phyloP scores from a whole-genome alignment of 2,888 invertebrate genomes.

The Eurytoma adleriae region DNA sequence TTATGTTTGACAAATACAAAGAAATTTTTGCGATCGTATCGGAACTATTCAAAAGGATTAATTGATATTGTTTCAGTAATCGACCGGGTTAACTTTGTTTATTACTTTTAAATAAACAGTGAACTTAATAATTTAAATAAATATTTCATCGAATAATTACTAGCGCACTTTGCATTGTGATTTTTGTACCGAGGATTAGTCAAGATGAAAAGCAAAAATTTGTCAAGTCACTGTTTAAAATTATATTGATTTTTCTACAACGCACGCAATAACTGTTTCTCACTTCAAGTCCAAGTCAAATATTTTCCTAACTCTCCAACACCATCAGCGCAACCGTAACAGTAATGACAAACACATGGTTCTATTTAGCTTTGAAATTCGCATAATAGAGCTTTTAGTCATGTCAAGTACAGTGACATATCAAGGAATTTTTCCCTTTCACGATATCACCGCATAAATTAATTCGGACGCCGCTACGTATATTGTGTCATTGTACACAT shows the following conservation, averaged over 20 bases:
- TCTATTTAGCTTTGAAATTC: too few relatives aligned
- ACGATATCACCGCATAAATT: too few relatives aligned
- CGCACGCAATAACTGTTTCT: neutral
- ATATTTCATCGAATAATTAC: neutral
- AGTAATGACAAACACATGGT: too few relatives aligned
- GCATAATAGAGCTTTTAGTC: too few relatives aligned
- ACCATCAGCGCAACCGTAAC: neutral
- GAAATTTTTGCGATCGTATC: too few relatives aligned
- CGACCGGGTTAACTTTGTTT: too few relatives aligned
- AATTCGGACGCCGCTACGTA: neutral
- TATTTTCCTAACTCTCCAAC: conserved; percentile 21
- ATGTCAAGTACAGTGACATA: too few relatives aligned
- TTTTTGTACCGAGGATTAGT: neutral
- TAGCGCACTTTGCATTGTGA: neutral
- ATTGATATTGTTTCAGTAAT: too few relatives aligned
- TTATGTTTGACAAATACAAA: neutral
- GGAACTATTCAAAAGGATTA: too few relatives aligned
- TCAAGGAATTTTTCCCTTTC: too few relatives aligned
- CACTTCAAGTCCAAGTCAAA: conserved; percentile 22
- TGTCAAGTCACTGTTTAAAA: conserved; percentile 45
- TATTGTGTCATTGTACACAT: neutral
- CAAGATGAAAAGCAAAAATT: conserved; percentile 18
- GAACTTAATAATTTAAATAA: neutral
- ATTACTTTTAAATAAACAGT: too few relatives aligned
- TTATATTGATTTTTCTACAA: conserved; percentile 34